A percentile compares a stretch with the other conserved stretches of the same genome.
Conservation (phyloP, 2,113 vertebrate species). For the Meriones unguiculatus region DNA sequence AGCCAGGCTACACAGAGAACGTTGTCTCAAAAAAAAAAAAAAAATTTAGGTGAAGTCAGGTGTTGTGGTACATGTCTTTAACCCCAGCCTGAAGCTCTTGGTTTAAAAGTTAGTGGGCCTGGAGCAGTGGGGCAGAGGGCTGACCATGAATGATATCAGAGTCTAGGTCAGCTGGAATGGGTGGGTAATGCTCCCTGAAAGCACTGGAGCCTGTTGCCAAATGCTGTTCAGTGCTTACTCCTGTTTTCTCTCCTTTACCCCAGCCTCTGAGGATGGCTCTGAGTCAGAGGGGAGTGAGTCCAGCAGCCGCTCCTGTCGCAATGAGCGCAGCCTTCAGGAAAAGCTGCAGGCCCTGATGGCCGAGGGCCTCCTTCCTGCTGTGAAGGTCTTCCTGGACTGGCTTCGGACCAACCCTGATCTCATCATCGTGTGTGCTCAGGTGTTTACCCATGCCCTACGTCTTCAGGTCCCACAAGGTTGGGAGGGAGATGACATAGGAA, state of each 20-base stretch:
- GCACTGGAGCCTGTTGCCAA: background rate
- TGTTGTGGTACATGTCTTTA: no score
- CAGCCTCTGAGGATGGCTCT: slow-evolving; percentile 89
- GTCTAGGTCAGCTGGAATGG: background rate
- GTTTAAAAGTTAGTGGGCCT: background rate
- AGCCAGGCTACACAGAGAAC: no score
- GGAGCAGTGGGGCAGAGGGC: background rate
- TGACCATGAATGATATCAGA: background rate
- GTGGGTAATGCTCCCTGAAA: background rate
- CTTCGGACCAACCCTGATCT: slow-evolving; percentile 97
- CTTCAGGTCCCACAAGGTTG: background rate
- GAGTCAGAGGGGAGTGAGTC: slow-evolving; percentile 94
- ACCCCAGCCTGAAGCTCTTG: background rate
- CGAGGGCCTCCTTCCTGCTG: slow-evolving; percentile 95
- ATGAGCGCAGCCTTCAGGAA: slow-evolving; percentile 94
- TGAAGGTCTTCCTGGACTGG: slow-evolving; percentile 98
- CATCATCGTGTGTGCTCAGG: slow-evolving; percentile 98
- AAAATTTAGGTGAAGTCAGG: no score
- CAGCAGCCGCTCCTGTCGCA: slow-evolving; percentile 91
- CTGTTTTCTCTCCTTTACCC: background rate
- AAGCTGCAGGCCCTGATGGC: slow-evolving; percentile 94
- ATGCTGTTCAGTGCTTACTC: background rate
- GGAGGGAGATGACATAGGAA: no score
- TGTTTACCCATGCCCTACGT: slow-evolving; percentile 63
- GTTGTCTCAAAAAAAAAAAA: no score